Evolutionary conservation across 2,888 invertebrate genomes (phyloP), one percentile per base, ranked within the genome.

Genomic region (Ptychoptera contaminata): DNA sequence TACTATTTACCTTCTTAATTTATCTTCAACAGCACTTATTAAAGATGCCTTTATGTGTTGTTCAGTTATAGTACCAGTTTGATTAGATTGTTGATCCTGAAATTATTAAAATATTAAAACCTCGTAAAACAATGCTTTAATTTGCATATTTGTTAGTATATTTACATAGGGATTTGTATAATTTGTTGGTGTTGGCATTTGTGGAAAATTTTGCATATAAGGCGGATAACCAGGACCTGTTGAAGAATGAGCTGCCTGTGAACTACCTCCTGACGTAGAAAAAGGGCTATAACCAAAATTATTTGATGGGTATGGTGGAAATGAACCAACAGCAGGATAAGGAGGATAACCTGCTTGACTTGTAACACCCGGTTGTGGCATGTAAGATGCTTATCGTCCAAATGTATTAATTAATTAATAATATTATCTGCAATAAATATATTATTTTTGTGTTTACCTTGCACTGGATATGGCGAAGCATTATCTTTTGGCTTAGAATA

Each of bases 31-130:
- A 16, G 96, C 97, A 46, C 93, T 91, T 14, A 94, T 67, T 16
- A 98, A 69, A 1, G 96, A 97, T 23, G 86, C 90, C 58, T 87
- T 79, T 50, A 98, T 88, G 60, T 96, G 93, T 59, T 94, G 92
- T 55, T 94, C 91, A 40, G 92, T 85, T 46, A 93, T 91, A n/a
- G 90, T 90, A 15, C 86, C 85, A 31, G 65, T 70, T 46, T 16
- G 11, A 8, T 6, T n/a, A 29, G 37, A 9, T 37, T 8, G 16
- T 30, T 6, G 16, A 14, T 34, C 12, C 30, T 15, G 36, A n/a
- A 14, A 23, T 10, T 34, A 16, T 23, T n/a, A 16, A 10, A 11
- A 15, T 9, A 40, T 30, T 30, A 15, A 35, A 35, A 11, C n/a
- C 12, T n/a, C 12, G 16, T 8, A 40, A 40, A 16, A 37, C 40